Evolutionary conservation across 2,113 vertebrate species (phyloP).

Genomic region (Ancistrus triradiatus): DNA sequence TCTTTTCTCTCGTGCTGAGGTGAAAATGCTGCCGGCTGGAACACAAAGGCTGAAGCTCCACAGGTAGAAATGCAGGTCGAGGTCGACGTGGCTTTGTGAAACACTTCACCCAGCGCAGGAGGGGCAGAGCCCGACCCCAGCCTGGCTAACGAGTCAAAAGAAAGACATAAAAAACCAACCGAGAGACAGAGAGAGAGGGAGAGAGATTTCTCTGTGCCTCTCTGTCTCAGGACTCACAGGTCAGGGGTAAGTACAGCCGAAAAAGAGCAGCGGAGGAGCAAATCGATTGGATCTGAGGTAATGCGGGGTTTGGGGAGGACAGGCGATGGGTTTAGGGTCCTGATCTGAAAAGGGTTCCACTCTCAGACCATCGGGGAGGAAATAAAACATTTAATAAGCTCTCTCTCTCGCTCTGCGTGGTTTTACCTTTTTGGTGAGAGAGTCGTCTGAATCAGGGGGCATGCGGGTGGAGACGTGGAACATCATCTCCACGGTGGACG

Average conservation of each 20-base stretch:
- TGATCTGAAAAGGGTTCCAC: no score
- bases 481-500: slow-evolving; percentile 95
- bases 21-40: slow-evolving; percentile 3
- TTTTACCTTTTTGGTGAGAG: slow-evolving; percentile 93
- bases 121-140: not conserved
- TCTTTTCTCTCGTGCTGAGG: slow-evolving; percentile 32
- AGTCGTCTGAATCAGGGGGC: slow-evolving; percentile 95
- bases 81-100: slow-evolving; percentile 31
- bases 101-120: slow-evolving; percentile 39
- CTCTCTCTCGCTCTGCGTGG: no score
- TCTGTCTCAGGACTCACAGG: not conserved
- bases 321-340: no score
- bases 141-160: not conserved
- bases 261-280: not conserved
- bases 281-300: not conserved
- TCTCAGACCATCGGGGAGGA: no score
- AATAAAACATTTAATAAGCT: not conserved
- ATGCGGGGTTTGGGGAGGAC: not conserved
- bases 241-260: not conserved
- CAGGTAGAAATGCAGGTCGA: slow-evolving; percentile 15
- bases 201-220: not conserved
- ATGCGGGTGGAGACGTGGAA: slow-evolving; percentile 98
- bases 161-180: no score
- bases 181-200: no score
- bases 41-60: slow-evolving; percentile 29